Percentiles rank a stretch among this genome's conserved stretches.
phyloP scores from a whole-genome alignment of 2,113 vertebrate species.

The Lontra canadensis region DNA sequence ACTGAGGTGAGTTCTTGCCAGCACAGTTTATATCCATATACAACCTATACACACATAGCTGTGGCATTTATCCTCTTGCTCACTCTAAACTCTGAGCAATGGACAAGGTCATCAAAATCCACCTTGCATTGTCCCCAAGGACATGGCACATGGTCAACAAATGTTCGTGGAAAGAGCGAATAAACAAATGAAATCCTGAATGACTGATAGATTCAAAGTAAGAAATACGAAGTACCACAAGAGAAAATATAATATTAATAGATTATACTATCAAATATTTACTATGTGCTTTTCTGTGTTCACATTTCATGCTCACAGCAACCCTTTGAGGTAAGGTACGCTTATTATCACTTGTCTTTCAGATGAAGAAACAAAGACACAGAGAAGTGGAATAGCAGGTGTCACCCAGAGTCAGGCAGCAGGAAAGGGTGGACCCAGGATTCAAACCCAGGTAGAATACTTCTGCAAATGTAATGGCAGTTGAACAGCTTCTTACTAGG shows the following conservation, averaged over 20 bases:
- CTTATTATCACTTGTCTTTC: not conserved
- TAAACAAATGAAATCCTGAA: not conserved
- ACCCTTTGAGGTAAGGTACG: not conserved
- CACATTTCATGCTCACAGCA: not conserved
- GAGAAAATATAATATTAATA: not conserved
- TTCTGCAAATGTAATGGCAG: not conserved
- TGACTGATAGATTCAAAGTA: not conserved
- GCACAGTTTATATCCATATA: not conserved
- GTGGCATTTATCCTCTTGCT: not conserved
- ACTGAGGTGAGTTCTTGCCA: not conserved
- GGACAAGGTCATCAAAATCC: not conserved
- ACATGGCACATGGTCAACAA: not conserved
- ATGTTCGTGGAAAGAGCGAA: not conserved
- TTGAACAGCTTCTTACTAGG: not conserved
- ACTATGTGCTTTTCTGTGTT: not conserved
- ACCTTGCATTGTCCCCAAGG: not conserved
- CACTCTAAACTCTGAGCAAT: not conserved
- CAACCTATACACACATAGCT: not conserved
- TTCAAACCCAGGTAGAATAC: not conserved
- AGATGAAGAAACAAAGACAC: not conserved
- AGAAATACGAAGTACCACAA: not conserved
- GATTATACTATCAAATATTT: not conserved
- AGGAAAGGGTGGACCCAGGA: not conserved
- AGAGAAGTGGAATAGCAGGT: not conserved
- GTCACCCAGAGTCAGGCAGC: not conserved